These are phyloP conservation scores for Illadopsis cleaveri DNA, from an alignment of 2,113 vertebrate genomes.

Conservation along the genomic window DNA sequence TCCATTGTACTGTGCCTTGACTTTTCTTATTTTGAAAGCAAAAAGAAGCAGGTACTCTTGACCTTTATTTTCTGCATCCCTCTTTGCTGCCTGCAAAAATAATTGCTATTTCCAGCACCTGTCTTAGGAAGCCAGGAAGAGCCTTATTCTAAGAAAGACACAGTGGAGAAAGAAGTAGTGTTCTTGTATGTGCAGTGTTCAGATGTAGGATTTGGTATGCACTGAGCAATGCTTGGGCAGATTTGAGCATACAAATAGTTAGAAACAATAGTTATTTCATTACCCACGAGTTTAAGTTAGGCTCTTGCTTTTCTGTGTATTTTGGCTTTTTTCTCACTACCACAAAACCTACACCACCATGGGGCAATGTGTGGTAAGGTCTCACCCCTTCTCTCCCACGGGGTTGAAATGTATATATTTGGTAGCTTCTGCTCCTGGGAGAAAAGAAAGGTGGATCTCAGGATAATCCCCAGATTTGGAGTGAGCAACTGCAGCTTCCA, in stretches of 20 bases:
- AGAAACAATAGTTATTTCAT: background rate
- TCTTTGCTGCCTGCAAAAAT: background rate
- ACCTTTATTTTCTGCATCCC: background rate
- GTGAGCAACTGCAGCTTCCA: background rate
- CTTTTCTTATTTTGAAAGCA: background rate
- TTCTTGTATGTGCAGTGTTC: background rate
- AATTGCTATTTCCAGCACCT: background rate
- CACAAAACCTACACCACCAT: background rate
- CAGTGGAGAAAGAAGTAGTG: background rate
- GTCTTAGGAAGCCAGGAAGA: background rate
- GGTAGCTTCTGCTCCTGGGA: background rate
- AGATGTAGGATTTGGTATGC: background rate
- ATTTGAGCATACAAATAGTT: background rate
- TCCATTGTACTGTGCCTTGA: background rate
- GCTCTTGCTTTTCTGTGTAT: background rate
- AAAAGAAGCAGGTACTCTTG: background rate
- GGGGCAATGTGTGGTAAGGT: background rate
- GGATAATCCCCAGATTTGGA: background rate
- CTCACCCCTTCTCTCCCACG: background rate
- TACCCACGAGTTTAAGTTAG: background rate
- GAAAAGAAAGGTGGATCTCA: background rate
- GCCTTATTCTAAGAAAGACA: background rate
- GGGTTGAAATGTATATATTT: background rate
- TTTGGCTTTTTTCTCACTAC: background rate
- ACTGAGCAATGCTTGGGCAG: background rate